Percentiles rank a stretch among this genome's conserved stretches.
Conservation (phyloP, 1,140 invertebrate genomes). For the Oreohelix idahoensis region DNA sequence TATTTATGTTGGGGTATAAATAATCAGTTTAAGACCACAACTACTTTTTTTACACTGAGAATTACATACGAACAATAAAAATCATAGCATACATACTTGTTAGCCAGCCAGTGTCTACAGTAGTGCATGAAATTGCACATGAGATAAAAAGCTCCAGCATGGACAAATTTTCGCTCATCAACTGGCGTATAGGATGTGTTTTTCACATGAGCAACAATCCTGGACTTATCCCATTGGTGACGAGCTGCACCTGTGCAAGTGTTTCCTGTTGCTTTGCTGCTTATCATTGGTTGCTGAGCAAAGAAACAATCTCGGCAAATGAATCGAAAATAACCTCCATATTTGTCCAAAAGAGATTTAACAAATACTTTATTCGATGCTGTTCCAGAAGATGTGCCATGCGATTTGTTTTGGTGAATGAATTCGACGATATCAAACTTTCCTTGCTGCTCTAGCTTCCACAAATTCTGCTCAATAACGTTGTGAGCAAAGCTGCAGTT, state of each 20-base stretch:
- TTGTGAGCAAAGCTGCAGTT: conserved; percentile 70
- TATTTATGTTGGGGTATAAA: too few relatives aligned
- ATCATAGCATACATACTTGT: background rate
- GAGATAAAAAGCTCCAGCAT: conserved; percentile 65
- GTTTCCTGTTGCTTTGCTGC: conserved; percentile 28
- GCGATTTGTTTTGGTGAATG: conserved; percentile 57
- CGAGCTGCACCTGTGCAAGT: conserved; percentile 46
- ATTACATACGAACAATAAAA: too few relatives aligned
- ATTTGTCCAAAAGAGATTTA: conserved; percentile 48
- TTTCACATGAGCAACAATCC: conserved; percentile 59
- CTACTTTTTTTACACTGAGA: too few relatives aligned
- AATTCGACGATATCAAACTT: conserved; percentile 65
- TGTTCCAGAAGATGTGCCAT: background rate
- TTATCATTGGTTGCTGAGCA: conserved; percentile 44
- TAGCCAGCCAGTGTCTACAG: conserved; percentile 48
- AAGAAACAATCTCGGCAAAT: conserved; percentile 64
- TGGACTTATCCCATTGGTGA: conserved; percentile 60
- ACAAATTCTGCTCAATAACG: conserved; percentile 59
- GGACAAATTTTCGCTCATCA: conserved; percentile 57
- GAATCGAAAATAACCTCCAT: conserved; percentile 62
- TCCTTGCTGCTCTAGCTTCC: conserved; percentile 67
- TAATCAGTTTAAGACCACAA: too few relatives aligned
- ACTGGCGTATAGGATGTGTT: conserved; percentile 53
- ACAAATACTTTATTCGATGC: background rate
- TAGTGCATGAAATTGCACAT: conserved; percentile 62